Evolutionary conservation across 2,113 vertebrate genomes (phyloP), one percentile per base, ranked within the genome.

Genomic region (Sinocyclocheilus anshuiensis): DNA sequence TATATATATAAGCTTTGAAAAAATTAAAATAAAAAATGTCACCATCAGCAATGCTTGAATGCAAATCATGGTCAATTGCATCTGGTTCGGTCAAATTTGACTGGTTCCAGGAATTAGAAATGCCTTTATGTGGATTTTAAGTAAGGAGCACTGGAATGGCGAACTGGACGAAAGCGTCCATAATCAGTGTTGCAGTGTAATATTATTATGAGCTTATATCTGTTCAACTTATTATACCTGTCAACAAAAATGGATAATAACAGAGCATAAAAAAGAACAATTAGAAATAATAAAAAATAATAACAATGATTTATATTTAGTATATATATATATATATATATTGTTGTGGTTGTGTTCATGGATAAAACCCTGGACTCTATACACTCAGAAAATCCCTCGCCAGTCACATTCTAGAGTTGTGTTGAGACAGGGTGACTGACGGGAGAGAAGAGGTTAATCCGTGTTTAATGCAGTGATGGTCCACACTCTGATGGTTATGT

Each of bases 381-480:
- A 42, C 61, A 81, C 36, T 63, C 33, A 82, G 80, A 69, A 82
- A 69, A 82, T 69, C 63, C 80, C 42, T 69, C 61, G 39, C 80
- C 80, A 82, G 67, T 83, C 95, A 97, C 96, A 96, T 96, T 96
- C 94, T 95, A 93, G 93, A 95, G 95, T 95, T 95, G 96, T 95
- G 93, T 95, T 95, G 93, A 95, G 95, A 95, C 93, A 94, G 94
- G 92, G 90, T 93, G 91, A 90, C 92, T 93, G 91, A 90, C 92
- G 93, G 93, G 93, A 93, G 90, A 94, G 96, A 94, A 96, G 95
- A 96, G 96, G 97, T 97, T 99, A 98, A 99, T 99, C 97, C 97
- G 93, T 96, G 97, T 98, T 99, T 99, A 98, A 97, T 95, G 95
- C 96, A 93, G 94, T 92, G 95, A 95, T 95, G 97, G 96, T 97